Base-by-base conservation (phyloP, 2,113 vertebrate genomes). In the Hoplias malabaricus region DNA sequence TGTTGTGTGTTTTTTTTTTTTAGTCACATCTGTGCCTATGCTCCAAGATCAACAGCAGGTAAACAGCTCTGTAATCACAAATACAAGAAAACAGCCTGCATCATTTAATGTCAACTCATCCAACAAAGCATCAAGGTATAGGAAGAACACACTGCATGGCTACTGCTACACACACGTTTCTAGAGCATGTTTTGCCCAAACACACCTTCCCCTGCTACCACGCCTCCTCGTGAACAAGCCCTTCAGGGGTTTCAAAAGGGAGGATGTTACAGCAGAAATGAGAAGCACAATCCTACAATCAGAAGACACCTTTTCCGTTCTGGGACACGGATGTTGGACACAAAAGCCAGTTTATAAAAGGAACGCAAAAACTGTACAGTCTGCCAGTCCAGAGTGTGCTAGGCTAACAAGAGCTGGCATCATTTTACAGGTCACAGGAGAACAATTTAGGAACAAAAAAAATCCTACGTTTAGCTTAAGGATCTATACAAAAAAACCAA, bases 401-500 rank as follows among this genome's bases (percentile, higher is more conserved):
- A 84, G 63, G 82, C 69, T 84, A 88, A 88, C 75, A 43, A 31
- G 11, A 87, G 83, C 71, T 27, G 53, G 76, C 83, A 79, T 68
- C 69, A 50, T 33, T 84, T 84, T 81, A 74, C 81, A 53, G 31
- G 34, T 83, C 82, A 89, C 84, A 88, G 80, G 74, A 80, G 46
- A 86, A 87, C 83, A 84, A 84, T 83, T 83, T 77, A 80, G 83
- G 83, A 78, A 67, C 62, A 83, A 85, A 78, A 67, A 53, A 83
- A 85, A 84, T 75, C 70, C 74, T 81, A 87, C 75, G 81, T 36
- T 59, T 81, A 88, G 80, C 78, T 88, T 81, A 88, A 87, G 80
- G 83, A 86, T 65, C 21, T 86, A 80, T 89, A 87, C 86, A 91
- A 84, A 89, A 88, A 87, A 21, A 76, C 61, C 25, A 69, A 31